These are phyloP conservation scores for Cremastinae sp. DNA, from an alignment of 2,888 invertebrate genomes.

Conservation along the genomic window DNA sequence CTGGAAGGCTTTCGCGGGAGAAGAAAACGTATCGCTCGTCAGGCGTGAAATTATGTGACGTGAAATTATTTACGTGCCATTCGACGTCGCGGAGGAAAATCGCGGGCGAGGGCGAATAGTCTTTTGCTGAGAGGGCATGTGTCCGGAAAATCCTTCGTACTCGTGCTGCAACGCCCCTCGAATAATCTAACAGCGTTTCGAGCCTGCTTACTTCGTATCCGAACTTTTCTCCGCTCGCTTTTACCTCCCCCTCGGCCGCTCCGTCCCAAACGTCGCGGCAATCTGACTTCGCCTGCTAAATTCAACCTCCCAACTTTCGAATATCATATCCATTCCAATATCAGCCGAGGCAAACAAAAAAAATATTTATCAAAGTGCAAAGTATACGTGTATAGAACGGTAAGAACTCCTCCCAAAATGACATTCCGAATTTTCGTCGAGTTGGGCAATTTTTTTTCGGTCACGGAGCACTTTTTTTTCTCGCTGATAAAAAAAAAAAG, in stretches of 20 bases:
- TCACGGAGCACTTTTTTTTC: no score
- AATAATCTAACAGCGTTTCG: conserved; percentile 39
- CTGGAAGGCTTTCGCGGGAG: conserved; percentile 33
- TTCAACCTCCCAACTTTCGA: conserved; percentile 16
- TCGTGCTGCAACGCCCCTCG: conserved; percentile 47
- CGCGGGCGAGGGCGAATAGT: conserved; percentile 21
- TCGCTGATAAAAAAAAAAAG: no score
- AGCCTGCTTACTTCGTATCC: conserved; percentile 24
- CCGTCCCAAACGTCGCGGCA: conserved; percentile 8
- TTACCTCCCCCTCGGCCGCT: conserved; percentile 14
- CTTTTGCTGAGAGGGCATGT: conserved; percentile 51
- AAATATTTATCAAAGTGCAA: no score
- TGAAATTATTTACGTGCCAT: conserved; percentile 61
- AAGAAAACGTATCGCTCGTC: conserved; percentile 49
- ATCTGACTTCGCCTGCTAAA: conserved; percentile 19
- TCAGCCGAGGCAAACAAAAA: background rate
- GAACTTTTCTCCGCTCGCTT: conserved; percentile 10
- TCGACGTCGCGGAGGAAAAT: conserved; percentile 35
- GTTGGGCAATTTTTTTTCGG: no score
- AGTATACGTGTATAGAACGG: no score
- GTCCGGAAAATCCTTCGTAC: conserved; percentile 54
- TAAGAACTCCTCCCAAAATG: no score
- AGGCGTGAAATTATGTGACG: conserved; percentile 58
- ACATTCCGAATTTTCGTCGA: no score
- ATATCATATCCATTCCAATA: no score